Base-by-base conservation (phyloP, 2,113 vertebrate genomes). In the Thermophis baileyi region DNA sequence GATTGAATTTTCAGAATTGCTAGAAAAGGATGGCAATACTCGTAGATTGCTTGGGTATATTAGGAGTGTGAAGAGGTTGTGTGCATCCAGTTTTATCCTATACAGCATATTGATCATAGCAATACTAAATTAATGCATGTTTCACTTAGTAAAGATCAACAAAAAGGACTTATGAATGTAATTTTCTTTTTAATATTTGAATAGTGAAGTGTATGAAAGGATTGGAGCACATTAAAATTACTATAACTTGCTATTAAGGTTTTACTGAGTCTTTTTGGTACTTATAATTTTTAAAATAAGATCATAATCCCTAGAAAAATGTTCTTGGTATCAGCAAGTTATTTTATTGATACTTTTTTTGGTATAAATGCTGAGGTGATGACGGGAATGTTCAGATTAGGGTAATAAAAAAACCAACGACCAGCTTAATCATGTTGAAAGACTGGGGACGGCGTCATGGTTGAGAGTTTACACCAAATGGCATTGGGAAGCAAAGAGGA, bases 221-320 rank as follows among this genome's bases (percentile, higher is more conserved):
- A 94, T 91, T n/a, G 94, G 96, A 93, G 85, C 6, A 50, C 91
- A 50, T 6, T 51, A 91, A 91, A 93, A 11, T 93, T 93, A 89
- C 89, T 88, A 91, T 0, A 44, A 6, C 0, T 5, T 92, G 54
- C 40, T 93, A 88, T 89, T 87, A 35, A 3, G 8, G 12, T 54
- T 92, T 90, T 49, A n/a, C 91, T 4, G 81, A 55, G 89, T 55
- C 63, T 35, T 91, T 86, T 51, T 94, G 53, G 91, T 49, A 89
- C 35, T 25, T 27, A 49, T 24, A 74, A 60, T 54, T 92, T 88
- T 92, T 46, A 81, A 89, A 92, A 74, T 46, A 81, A 89, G 25
- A 60, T 49, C 40, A 89, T 18, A 89, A 89, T 54, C 57, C 40
- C 47, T 53, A 81, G 57, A 55, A 22, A 44, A 12, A 27, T 44